A percentile compares a stretch with the other conserved stretches of the same genome.
These are phyloP conservation scores for Mesorhabditis spiculigera DNA, from an alignment of 2,888 invertebrate genomes.

Conservation along the genomic window DNA sequence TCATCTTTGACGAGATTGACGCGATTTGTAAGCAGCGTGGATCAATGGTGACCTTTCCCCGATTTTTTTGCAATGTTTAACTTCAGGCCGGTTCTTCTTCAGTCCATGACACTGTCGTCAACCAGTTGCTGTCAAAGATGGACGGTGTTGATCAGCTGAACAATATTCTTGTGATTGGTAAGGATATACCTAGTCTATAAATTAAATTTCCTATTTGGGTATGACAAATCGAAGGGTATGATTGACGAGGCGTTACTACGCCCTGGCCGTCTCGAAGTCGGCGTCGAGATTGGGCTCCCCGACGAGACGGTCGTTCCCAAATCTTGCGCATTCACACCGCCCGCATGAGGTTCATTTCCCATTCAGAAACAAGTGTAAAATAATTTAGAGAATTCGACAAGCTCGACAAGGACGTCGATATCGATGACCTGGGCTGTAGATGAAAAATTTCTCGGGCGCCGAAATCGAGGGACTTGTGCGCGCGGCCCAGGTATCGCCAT, in stretches of 20 bases:
- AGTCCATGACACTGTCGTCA: constrained; percentile 97
- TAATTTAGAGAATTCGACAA: constrained; percentile 74
- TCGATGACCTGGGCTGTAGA: constrained; percentile 75
- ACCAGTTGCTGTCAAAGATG: constrained; percentile 94
- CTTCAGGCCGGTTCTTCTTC: constrained; percentile 84
- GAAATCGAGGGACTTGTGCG: constrained; percentile 89
- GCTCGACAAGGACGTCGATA: constrained; percentile 80
- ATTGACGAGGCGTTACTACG: constrained; percentile 95
- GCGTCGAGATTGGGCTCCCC: constrained; percentile 74
- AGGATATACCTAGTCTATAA: constrained; percentile 1
- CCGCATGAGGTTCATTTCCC: constrained; percentile 71
- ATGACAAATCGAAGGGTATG: constrained; percentile 75
- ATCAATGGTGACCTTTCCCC: constrained; percentile 68
- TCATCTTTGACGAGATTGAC: constrained; percentile 99
- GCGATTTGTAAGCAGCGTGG: constrained; percentile 98
- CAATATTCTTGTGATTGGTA: constrained; percentile 89
- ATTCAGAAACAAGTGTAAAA: neutral
- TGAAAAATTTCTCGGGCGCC: constrained; percentile 92
- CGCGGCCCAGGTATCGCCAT: constrained; percentile 93
- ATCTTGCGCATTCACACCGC: constrained; percentile 93
- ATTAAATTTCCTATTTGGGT: constrained; percentile 38
- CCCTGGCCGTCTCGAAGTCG: constrained; percentile 87
- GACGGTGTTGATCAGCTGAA: constrained; percentile 98
- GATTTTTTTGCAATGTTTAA: constrained; percentile 12
- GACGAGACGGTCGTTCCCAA: constrained; percentile 85